Conservation (phyloP, 2,797 vertebrate species). For the Podarcis siculus region DNA sequence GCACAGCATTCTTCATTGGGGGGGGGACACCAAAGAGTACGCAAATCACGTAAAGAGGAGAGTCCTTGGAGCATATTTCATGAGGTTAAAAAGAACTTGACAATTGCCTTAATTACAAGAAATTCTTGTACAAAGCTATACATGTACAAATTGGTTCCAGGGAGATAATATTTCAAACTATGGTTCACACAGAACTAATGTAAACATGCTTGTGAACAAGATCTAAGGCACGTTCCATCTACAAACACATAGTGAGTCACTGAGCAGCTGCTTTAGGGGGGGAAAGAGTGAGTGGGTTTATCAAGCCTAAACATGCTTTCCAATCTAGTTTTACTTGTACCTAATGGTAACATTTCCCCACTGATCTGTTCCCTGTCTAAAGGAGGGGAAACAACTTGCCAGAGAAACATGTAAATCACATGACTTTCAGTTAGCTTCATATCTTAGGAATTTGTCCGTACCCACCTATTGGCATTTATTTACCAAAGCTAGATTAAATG, state of each 20-base stretch:
- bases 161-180: slow-evolving; percentile 23
- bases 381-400: background rate
- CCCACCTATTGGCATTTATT: no score
- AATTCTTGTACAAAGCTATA: slow-evolving; percentile 34
- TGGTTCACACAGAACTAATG: background rate
- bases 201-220: slow-evolving; percentile 28
- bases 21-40: no score
- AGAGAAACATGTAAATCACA: background rate
- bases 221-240: background rate
- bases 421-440: no score
- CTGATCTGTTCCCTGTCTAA: background rate
- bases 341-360: background rate
- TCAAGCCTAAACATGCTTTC: fast-evolving
- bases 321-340: slow-evolving; percentile 3
- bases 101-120: background rate
- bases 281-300: background rate
- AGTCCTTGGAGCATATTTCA: background rate
- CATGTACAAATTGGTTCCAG: slow-evolving; percentile 8
- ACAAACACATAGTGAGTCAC: background rate
- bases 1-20: slow-evolving; percentile 25
- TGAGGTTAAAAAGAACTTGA: slow-evolving; percentile 8
- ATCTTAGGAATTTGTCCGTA: no score
- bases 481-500: no score
- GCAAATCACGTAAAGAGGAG: slow-evolving; percentile 2
- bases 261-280: slow-evolving; percentile 9